A percentile compares a stretch with the other conserved stretches of the same genome.
phyloP scores from a whole-genome alignment of 2,113 vertebrate species.

The Sylvicapra grimmia region DNA sequence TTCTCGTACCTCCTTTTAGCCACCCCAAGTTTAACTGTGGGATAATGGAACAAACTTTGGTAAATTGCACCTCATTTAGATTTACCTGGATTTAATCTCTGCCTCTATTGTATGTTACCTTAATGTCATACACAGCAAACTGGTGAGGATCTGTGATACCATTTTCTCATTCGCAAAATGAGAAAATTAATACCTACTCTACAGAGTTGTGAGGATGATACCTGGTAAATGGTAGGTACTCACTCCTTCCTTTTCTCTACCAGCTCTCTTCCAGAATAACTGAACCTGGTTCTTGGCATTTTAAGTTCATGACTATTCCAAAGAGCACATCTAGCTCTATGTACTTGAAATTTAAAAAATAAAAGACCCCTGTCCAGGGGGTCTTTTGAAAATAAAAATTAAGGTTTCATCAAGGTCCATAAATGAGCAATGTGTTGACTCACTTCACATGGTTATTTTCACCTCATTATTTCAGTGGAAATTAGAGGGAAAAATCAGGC shows the following conservation, averaged over 20 bases:
- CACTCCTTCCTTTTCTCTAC: conserved; percentile 8
- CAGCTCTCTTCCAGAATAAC: neutral
- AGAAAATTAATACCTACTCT: conserved; percentile 16
- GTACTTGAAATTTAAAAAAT: neutral
- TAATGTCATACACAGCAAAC: neutral
- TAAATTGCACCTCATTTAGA: conserved; percentile 10
- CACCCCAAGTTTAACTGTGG: neutral
- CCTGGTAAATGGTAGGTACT: neutral
- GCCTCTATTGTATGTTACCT: neutral
- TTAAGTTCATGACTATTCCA: conserved; percentile 4
- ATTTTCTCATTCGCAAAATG: conserved; percentile 26
- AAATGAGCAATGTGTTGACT: neutral
- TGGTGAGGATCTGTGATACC: neutral
- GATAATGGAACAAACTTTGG: neutral
- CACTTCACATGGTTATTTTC: neutral
- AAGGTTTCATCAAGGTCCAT: neutral
- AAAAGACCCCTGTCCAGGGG: neutral
- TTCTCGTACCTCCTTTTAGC: neutral
- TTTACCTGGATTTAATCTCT: conserved; percentile 3
- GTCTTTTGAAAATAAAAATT: neutral
- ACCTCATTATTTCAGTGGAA: neutral
- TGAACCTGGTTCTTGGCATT: neutral
- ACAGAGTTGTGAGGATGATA: conserved; percentile 1
- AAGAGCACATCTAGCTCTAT: neutral
- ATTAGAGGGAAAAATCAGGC: neutral